Conservation (phyloP, 2,888 invertebrate genomes). For the Drosophila birchii region DNA sequence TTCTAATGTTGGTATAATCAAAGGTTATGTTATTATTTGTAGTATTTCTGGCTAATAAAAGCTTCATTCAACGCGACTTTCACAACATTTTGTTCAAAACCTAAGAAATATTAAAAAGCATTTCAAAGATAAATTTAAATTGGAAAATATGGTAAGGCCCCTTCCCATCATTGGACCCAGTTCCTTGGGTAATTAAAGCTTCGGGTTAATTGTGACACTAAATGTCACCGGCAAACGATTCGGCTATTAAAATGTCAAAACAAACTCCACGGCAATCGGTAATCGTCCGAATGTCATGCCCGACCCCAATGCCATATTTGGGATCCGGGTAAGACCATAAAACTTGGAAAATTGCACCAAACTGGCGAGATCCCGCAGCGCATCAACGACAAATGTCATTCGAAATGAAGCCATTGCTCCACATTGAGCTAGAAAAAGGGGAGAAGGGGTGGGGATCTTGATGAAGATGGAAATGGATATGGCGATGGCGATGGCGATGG, state of each 20-base stretch:
- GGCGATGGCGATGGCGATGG: conserved; percentile 50
- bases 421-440: conserved; percentile 41
- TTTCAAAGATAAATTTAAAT: too few relatives aligned
- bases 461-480: conserved; percentile 25
- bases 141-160: not conserved
- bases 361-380: conserved; percentile 60
- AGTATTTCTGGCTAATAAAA: too few relatives aligned
- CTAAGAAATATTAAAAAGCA: not conserved
- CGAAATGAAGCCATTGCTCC: conserved; percentile 77
- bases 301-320: conserved; percentile 62
- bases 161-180: not conserved
- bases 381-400: conserved; percentile 73
- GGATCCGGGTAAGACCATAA: conserved; percentile 55
- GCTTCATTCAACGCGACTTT: not conserved
- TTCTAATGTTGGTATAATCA: not conserved
- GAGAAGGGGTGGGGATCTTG: not conserved
- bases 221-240: conserved; percentile 54
- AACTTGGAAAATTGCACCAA: conserved; percentile 51
- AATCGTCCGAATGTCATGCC: conserved; percentile 24
- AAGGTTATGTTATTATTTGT: not conserved
- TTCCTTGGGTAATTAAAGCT: conserved; percentile 51
- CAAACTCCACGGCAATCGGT: conserved; percentile 55
- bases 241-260: conserved; percentile 77
- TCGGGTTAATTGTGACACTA: conserved; percentile 73
- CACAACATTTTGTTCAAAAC: not conserved